A percentile compares a stretch with the other conserved stretches of the same genome.
phyloP scores from a whole-genome alignment of 2,888 invertebrate species.

The Hetaerina titia region DNA sequence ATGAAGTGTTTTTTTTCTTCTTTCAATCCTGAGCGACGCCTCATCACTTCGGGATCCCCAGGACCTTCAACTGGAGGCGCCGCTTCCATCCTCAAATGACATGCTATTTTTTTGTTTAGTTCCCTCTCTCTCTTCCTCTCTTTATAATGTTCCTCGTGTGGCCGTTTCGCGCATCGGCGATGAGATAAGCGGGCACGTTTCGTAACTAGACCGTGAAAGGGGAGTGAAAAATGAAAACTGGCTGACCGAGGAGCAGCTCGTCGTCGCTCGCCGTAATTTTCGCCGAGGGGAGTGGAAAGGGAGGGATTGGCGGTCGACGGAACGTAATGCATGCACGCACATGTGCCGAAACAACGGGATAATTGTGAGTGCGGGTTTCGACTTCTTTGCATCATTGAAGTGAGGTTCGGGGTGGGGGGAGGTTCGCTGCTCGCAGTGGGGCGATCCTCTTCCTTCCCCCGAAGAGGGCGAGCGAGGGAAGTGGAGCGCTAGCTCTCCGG shows the following conservation, averaged over 20 bases:
- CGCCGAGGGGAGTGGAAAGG: not conserved
- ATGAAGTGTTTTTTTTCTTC: not conserved
- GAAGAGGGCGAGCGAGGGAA: not conserved
- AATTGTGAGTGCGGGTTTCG: not conserved
- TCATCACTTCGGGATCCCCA: not conserved
- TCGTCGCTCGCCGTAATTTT: conserved; percentile 32
- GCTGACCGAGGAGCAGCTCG: not conserved
- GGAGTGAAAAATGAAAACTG: not conserved
- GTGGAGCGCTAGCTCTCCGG: not conserved
- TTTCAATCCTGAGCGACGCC: not conserved
- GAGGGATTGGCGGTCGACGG: not conserved
- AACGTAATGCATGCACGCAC: not conserved
- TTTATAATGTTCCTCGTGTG: not conserved
- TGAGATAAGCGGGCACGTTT: conserved; percentile 10
- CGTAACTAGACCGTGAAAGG: conserved; percentile 39
- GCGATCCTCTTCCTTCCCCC: not conserved
- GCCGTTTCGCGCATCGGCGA: not conserved
- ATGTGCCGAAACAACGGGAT: conserved; percentile 2
- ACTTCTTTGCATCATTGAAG: not conserved
- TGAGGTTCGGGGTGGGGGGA: not conserved
- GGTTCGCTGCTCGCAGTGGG: not conserved
- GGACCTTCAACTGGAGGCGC: not conserved
- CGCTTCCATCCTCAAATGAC: not conserved
- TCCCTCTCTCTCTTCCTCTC: not conserved
- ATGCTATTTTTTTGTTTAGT: not conserved